phyloP scores from a whole-genome alignment of 2,113 vertebrate genomes.

The Trogon melanurus region DNA sequence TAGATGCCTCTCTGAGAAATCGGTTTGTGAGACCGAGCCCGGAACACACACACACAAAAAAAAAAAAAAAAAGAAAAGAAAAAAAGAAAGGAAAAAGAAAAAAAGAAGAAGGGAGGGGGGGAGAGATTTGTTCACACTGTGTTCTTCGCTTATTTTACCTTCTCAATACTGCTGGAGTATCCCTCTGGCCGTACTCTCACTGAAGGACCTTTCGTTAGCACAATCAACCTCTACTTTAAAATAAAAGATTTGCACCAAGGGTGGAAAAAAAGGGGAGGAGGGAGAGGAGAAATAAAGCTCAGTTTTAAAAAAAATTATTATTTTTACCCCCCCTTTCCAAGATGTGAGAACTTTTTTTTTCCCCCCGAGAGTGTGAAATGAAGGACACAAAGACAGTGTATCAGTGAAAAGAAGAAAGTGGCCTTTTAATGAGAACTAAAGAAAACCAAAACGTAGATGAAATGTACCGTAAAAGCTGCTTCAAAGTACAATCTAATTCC shows the following conservation, averaged over 20 bases:
- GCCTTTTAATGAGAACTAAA: conserved; percentile 71
- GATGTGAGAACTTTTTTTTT: conserved; percentile 31
- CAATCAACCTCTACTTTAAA: neutral
- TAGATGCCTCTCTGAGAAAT: conserved; percentile 45
- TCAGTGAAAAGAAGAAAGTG: conserved; percentile 69
- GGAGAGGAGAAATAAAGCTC: neutral
- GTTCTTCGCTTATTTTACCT: neutral
- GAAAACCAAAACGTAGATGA: conserved; percentile 69
- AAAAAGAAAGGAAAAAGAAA: fast-evolving
- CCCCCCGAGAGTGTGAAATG: neutral
- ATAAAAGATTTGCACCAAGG: neutral
- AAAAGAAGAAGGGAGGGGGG: too few species aligned
- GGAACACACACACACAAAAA: neutral
- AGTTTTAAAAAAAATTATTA: neutral
- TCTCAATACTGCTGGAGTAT: neutral
- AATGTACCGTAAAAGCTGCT: conserved; percentile 67
- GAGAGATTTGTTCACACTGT: neutral
- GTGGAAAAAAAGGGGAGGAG: neutral
- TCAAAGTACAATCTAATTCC: conserved; percentile 70
- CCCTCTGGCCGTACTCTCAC: neutral
- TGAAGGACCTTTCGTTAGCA: neutral
- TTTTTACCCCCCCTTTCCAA: neutral
- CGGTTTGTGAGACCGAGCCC: neutral
- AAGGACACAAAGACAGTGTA: conserved; percentile 67
- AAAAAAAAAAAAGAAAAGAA: neutral